Evolutionary conservation across 2,888 invertebrate genomes (phyloP).

Genomic region (Tinea pellionella): DNA sequence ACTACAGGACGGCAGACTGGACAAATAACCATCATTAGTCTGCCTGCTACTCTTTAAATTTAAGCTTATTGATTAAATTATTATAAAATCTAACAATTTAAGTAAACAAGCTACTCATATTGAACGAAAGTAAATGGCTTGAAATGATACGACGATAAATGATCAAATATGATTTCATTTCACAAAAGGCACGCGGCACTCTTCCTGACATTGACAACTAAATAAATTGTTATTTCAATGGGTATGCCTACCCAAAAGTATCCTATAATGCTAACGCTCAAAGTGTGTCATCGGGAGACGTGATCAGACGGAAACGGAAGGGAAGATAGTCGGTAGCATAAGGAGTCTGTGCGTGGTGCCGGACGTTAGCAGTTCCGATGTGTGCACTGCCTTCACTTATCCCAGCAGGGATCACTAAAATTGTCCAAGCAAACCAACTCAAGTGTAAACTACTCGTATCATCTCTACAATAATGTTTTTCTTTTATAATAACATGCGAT

Average conservation of each 20-base stretch:
- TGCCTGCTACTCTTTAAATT: no score
- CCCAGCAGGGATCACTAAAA: slow-evolving; percentile 49
- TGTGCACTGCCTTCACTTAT: slow-evolving; percentile 58
- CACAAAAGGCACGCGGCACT: slow-evolving; percentile 43
- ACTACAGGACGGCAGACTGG: no score
- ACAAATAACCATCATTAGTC: no score
- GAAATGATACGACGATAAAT: slow-evolving; percentile 7
- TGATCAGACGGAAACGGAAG: slow-evolving; percentile 57
- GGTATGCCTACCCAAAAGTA: slow-evolving; percentile 31
- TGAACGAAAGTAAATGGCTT: slow-evolving; percentile 3
- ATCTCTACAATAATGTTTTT: background rate
- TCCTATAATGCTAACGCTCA: slow-evolving; percentile 29
- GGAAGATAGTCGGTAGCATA: slow-evolving; percentile 44
- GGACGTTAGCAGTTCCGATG: slow-evolving; percentile 57
- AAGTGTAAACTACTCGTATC: background rate
- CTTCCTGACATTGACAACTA: slow-evolving; percentile 64
- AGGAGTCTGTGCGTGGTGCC: slow-evolving; percentile 60
- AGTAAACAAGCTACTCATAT: background rate
- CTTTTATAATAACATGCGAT: background rate
- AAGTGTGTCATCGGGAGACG: slow-evolving; percentile 23
- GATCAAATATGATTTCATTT: slow-evolving; percentile 12
- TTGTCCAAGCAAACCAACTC: slow-evolving; percentile 20
- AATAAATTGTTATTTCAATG: slow-evolving; percentile 43
- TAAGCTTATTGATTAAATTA: background rate
- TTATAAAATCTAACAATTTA: background rate